Conservation (phyloP, 2,888 invertebrate genomes). For the Zonitis immaculata region DNA sequence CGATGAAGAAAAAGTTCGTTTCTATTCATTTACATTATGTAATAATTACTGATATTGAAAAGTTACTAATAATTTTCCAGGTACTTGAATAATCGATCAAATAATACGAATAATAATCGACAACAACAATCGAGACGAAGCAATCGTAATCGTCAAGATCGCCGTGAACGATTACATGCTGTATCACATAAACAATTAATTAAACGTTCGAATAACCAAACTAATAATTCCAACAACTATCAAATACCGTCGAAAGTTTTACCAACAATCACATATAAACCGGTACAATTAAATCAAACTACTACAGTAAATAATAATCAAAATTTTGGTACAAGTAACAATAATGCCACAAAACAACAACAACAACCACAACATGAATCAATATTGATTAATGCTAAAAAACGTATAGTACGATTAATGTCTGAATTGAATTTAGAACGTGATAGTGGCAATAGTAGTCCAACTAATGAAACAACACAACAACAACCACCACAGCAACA, state of each 20-base stretch:
- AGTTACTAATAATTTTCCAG: neutral
- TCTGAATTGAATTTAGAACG: conserved; percentile 31
- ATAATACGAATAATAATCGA: conserved; percentile 36
- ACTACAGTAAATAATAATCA: neutral
- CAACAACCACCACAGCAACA: neutral
- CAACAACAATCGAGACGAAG: conserved; percentile 18
- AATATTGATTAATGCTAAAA: conserved; percentile 27
- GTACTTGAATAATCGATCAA: conserved; percentile 8
- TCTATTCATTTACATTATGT: too few species aligned
- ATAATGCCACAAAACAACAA: neutral
- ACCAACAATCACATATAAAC: neutral
- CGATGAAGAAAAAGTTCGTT: conserved; percentile 18
- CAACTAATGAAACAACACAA: conserved; percentile 22
- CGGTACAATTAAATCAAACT: neutral
- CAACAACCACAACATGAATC: conserved; percentile 3
- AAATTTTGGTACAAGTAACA: neutral
- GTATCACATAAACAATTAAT: conserved; percentile 42
- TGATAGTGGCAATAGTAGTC: conserved; percentile 37
- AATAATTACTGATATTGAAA: too few species aligned
- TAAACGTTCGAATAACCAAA: conserved; percentile 8
- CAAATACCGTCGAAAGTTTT: conserved; percentile 25
- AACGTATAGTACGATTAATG: conserved; percentile 32
- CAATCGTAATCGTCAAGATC: conserved; percentile 32
- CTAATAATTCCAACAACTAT: neutral
- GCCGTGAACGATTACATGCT: conserved; percentile 17